Conservation (phyloP, 2,888 invertebrate genomes). For the Cosmorhoe ocellata region DNA sequence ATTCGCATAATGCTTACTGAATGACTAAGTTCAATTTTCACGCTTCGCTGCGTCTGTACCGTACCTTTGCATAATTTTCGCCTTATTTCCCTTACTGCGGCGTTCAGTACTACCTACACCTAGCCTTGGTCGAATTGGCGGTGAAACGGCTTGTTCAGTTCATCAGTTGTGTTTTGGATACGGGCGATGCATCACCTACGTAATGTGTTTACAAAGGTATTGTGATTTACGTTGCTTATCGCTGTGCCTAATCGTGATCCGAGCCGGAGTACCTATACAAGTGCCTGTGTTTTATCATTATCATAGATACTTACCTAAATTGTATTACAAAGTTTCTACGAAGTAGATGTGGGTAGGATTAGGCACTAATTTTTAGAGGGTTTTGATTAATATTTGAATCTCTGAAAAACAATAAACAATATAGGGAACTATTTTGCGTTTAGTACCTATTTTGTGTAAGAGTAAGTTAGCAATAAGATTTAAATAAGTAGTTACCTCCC, state of each 20-base stretch:
- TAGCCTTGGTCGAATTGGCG: constrained; percentile 43
- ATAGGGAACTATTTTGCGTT: no score
- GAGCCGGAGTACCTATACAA: constrained; percentile 1
- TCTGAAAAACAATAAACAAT: no score
- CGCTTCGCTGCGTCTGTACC: constrained; percentile 42
- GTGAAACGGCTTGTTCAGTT: constrained; percentile 41
- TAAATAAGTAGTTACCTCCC: no score
- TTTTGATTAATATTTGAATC: no score
- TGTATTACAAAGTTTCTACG: no score
- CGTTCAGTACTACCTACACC: constrained; percentile 32
- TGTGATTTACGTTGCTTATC: constrained; percentile 30
- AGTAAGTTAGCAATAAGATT: no score
- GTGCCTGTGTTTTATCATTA: neutral
- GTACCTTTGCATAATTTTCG: constrained; percentile 56
- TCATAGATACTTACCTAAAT: no score
- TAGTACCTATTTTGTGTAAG: no score
- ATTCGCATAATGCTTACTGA: constrained; percentile 28
- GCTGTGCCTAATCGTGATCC: constrained; percentile 15
- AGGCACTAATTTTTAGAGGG: no score
- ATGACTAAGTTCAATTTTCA: constrained; percentile 40
- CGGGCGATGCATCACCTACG: constrained; percentile 76
- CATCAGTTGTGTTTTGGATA: constrained; percentile 48
- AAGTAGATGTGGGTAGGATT: constrained; percentile 2
- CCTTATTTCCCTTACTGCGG: constrained; percentile 24
- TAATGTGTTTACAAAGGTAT: constrained; percentile 71